Conservation (phyloP, 2,113 vertebrate species). For the human (Homo sapiens) region GRCh38 chrX:7912001-7912500, state of each 20-base stretch:
- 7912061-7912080: slow-evolving; percentile 93
- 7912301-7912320: not conserved
- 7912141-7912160: accelerated
- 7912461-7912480: not conserved
- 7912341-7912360: too few species aligned
- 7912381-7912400: not conserved
- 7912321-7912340: not conserved
- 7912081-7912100: slow-evolving; percentile 90
- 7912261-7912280: not conserved
- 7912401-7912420: not conserved
- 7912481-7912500: not conserved
- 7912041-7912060: slow-evolving; percentile 90
- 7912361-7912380: not conserved
- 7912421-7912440: not conserved
- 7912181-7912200: not conserved
- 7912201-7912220: not conserved
- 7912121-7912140: not conserved
- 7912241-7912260: not conserved
- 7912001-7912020: accelerated
- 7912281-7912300: not conserved
- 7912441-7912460: not conserved
- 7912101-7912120: not conserved
- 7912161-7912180: not conserved
- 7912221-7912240: not conserved
- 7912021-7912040: slow-evolving; percentile 91